A percentile compares a stretch with the other conserved stretches of the same genome.
Conservation (phyloP, 2,797 vertebrate species). For the Phrynocephalus vlangalii region DNA sequence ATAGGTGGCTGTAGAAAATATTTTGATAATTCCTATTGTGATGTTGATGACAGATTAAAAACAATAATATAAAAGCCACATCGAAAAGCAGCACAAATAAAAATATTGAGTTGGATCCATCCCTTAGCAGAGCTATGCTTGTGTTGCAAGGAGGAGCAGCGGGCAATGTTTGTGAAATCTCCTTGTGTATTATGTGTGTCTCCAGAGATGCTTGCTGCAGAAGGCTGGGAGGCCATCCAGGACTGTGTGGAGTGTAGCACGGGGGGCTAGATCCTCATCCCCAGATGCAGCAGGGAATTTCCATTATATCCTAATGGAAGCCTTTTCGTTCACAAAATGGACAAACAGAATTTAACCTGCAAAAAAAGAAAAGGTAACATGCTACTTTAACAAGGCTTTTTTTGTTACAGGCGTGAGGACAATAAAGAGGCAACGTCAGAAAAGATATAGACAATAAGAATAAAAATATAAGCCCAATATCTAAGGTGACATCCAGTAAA, state of each 20-base stretch:
- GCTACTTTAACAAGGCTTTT: neutral
- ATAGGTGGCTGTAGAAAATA: neutral
- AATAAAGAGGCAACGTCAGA: constrained; percentile 40
- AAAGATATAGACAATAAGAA: constrained; percentile 53
- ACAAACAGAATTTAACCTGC: too few relatives aligned
- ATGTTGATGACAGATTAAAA: neutral
- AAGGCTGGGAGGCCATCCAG: neutral
- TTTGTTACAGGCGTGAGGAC: constrained; percentile 8
- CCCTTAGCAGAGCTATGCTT: neutral
- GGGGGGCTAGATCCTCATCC: neutral
- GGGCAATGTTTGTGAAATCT: neutral
- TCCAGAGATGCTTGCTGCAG: neutral
- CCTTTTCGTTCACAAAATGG: too few relatives aligned
- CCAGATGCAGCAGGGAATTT: too few relatives aligned
- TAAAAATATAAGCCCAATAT: constrained; percentile 66
- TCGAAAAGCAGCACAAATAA: neutral
- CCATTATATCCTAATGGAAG: too few relatives aligned
- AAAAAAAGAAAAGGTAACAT: neutral
- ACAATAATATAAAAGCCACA: neutral
- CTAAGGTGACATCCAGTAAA: constrained; percentile 55
- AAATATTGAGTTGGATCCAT: neutral
- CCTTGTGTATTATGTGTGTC: neutral
- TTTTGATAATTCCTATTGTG: neutral
- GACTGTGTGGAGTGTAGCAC: neutral
- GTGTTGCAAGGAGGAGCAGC: neutral